Evolutionary conservation across 2,888 invertebrate genomes (phyloP), one percentile per base, ranked within the genome.

Genomic region (Saturnia japonica): DNA sequence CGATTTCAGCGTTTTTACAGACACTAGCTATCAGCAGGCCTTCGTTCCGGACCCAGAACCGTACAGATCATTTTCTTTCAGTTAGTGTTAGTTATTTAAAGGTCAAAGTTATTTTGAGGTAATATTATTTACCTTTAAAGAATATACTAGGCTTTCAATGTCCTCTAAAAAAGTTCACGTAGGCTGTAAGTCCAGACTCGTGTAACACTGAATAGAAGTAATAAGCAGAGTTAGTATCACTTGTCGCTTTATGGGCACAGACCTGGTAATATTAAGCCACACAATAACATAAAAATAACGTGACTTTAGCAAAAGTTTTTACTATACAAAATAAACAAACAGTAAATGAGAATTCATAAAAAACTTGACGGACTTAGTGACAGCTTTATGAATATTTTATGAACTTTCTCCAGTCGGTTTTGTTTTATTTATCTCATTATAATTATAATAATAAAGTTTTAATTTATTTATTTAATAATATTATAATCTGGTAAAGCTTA

Each of bases 281-380:
- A 67, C n/a, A 47, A 67, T 45, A 47, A 60, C 45, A 67, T 42
- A 47, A 67, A 67, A 47, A 19, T 67, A 45, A 67, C n/a, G 43
- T 47, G 9, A n/a, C 67, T 45, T 1, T 14, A 12, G 7, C 34
- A 45, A 67, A 67, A 45, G n/a, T 67, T 67, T 45, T 43, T 25
- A 45, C 25, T 25, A 67, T 25, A 43, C 28, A 47, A 42, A 67
- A 67, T 67, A 45, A 45, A 43, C 67, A 45, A 45, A 43, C 67
- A 67, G 14, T 1, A 45, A 67, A 67, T 67, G 67, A 45, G 28
- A 45, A 28, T 11, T 25, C 14, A 22, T 45, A 45, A 47, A 60
- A 45, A 45, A 45, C 16, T 67, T 47, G 25, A 47, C 34, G 45
- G 11, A 11, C 42, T 67, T 67, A n/a, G 11, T 45, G 40, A 22